Percentiles rank a stretch among this genome's conserved stretches.
These are phyloP conservation scores for Pteronura brasiliensis DNA, from an alignment of 2,113 vertebrate genomes.

Conservation along the genomic window DNA sequence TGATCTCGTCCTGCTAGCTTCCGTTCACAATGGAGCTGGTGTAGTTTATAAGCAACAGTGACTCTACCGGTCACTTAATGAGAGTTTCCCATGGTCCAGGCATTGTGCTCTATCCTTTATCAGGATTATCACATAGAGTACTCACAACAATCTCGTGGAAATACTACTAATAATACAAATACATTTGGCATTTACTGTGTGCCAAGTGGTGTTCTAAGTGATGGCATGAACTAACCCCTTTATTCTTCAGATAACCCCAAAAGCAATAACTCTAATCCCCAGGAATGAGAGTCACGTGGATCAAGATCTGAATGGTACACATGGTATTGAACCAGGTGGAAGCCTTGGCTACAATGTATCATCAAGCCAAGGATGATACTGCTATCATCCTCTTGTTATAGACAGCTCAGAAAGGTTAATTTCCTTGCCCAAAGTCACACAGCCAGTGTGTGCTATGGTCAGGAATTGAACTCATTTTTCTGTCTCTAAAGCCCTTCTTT, in stretches of 20 bases:
- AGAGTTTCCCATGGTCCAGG: too few relatives aligned
- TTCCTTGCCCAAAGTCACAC: neutral
- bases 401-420: neutral
- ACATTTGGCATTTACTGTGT: neutral
- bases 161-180: neutral
- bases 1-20: neutral
- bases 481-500: neutral
- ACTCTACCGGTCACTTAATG: neutral
- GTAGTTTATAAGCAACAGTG: accelerated
- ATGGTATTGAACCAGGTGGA: neutral
- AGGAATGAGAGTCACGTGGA: neutral
- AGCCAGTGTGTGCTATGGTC: neutral
- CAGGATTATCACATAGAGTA: neutral
- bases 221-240: neutral
- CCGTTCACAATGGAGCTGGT: accelerated
- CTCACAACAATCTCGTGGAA: neutral
- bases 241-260: neutral
- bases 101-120: neutral
- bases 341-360: neutral
- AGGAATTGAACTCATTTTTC: neutral
- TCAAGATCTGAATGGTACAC: neutral
- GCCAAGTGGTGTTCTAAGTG: neutral
- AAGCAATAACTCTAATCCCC: neutral
- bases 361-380: too few relatives aligned
- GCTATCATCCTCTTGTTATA: neutral